These are phyloP conservation scores for Cercocebus atys DNA, from an alignment of 2,113 vertebrate species.

Conservation along the genomic window DNA sequence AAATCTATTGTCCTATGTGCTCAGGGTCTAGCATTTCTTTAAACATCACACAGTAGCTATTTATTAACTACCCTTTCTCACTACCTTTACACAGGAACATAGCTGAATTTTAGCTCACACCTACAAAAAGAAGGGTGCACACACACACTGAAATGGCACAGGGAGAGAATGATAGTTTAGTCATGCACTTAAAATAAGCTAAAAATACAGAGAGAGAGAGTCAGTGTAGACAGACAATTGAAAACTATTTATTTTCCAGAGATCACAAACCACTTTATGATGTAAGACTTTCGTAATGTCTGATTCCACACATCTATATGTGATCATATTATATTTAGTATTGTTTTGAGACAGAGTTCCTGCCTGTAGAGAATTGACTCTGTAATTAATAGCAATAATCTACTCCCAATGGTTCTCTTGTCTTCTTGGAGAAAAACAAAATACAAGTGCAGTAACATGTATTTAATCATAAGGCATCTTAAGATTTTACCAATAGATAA, in stretches of 20 bases:
- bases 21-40: background rate
- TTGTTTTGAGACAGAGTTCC: background rate
- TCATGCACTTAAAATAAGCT: background rate
- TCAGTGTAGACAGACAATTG: background rate
- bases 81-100: background rate
- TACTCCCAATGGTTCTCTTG: background rate
- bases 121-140: background rate
- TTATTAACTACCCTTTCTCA: background rate
- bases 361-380: conserved; percentile 21
- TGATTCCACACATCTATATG: background rate
- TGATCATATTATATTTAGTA: background rate
- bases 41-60: background rate
- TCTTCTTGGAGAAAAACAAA: background rate
- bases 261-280: background rate
- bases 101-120: background rate
- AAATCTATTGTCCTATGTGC: too few species aligned
- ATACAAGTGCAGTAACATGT: background rate
- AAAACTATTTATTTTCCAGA: background rate
- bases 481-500: background rate
- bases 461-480: background rate
- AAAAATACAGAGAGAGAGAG: background rate
- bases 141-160: background rate
- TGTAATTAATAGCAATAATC: background rate
- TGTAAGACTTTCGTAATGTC: background rate
- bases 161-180: background rate